Conservation (phyloP, 2,888 invertebrate species). For the Pseudanteris insignis region DNA sequence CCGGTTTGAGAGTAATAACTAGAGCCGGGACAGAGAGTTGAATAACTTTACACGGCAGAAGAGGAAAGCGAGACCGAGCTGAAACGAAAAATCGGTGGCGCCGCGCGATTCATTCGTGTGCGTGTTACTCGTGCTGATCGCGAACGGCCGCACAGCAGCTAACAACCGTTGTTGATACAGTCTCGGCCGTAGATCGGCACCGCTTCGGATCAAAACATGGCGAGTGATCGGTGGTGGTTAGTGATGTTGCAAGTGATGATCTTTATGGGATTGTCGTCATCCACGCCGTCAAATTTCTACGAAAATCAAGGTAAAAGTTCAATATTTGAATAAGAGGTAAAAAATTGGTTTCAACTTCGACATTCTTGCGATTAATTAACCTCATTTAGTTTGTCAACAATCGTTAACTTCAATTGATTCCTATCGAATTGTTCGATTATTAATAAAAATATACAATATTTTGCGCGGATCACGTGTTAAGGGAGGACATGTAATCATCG, state of each 20-base stretch:
- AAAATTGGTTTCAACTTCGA: too few species aligned
- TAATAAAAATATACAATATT: too few species aligned
- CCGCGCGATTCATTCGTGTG: conserved; percentile 18
- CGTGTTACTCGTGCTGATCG: conserved; percentile 19
- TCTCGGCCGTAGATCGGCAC: conserved; percentile 15
- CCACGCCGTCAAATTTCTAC: too few species aligned
- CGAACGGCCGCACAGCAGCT: conserved; percentile 8
- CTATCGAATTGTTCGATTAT: too few species aligned
- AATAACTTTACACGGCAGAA: neutral
- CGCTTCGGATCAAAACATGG: conserved; percentile 28
- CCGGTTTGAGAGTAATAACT: conserved; percentile 51
- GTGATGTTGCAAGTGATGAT: conserved; percentile 35
- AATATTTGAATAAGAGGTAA: too few species aligned
- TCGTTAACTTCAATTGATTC: too few species aligned
- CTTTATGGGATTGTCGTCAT: conserved; percentile 16
- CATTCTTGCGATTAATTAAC: too few species aligned
- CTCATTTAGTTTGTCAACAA: too few species aligned
- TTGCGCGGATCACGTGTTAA: too few species aligned
- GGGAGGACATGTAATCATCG: too few species aligned
- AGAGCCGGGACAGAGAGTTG: too few species aligned
- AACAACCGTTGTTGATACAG: neutral
- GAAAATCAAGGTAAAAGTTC: too few species aligned
- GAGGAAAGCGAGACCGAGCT: conserved; percentile 3
- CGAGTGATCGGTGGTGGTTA: conserved; percentile 42
- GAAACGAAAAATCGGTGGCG: conserved; percentile 27